A percentile compares a stretch with the other conserved stretches of the same genome.
These are phyloP conservation scores for Falco punctatus DNA, from an alignment of 2,113 vertebrate species.

Conservation along the genomic window DNA sequence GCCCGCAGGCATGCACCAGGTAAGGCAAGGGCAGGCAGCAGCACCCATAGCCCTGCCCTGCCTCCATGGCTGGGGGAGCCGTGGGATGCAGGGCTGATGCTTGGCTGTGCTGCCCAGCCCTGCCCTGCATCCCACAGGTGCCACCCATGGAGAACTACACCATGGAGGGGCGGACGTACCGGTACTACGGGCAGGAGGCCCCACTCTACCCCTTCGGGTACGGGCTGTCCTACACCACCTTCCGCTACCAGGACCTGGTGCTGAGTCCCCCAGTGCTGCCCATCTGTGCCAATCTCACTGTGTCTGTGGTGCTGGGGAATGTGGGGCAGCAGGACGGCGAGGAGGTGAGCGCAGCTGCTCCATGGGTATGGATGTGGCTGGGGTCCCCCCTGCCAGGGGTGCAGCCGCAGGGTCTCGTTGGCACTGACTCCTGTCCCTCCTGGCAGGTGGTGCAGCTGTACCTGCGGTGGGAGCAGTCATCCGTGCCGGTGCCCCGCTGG, in stretches of 20 bases:
- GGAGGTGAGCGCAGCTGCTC: constrained; percentile 40
- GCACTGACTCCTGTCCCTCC: rapidly evolving
- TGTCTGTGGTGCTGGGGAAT: constrained; percentile 65
- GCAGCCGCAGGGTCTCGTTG: rapidly evolving
- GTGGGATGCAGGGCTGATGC: not conserved
- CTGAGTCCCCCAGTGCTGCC: not conserved
- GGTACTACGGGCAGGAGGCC: constrained; percentile 62
- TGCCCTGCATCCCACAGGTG: not conserved
- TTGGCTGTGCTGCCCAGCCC: not conserved
- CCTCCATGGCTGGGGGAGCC: not conserved
- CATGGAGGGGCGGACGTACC: constrained; percentile 70
- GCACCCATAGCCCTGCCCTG: not conserved
- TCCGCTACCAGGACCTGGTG: constrained; percentile 58
- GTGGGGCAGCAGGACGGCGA: constrained; percentile 26
- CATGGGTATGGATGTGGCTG: rapidly evolving
- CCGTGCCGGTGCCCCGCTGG: constrained; percentile 59
- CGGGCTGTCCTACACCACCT: constrained; percentile 69
- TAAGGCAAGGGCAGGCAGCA: not conserved
- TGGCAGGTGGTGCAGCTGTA: constrained; percentile 73
- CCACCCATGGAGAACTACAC: constrained; percentile 71
- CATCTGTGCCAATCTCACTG: constrained; percentile 50
- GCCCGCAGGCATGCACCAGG: constrained; percentile 68
- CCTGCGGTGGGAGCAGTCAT: constrained; percentile 60
- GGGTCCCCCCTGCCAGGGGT: not conserved
- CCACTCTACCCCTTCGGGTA: constrained; percentile 73